phyloP scores from a whole-genome alignment of 2,888 invertebrate genomes.

The Cylindroiulus punctatus region DNA sequence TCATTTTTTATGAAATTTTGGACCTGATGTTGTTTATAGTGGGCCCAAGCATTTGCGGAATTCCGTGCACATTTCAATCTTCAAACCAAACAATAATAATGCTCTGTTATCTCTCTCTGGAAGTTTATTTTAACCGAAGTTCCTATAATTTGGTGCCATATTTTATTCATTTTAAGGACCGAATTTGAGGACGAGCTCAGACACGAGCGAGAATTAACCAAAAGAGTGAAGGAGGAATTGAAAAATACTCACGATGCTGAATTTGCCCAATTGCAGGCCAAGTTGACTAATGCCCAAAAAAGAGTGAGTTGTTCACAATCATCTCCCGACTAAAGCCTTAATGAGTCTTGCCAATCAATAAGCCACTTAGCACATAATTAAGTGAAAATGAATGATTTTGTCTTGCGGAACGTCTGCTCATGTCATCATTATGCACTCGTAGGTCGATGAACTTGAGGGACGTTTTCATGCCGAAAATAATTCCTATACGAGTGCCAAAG shows the following conservation, averaged over 20 bases:
- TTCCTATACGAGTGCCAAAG: conserved; percentile 49
- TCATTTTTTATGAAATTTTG: too few relatives aligned
- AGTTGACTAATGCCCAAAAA: conserved; percentile 42
- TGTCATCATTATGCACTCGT: neutral
- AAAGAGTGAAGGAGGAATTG: conserved; percentile 56
- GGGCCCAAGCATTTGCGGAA: too few relatives aligned
- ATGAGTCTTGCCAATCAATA: neutral
- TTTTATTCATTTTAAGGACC: conserved; percentile 40
- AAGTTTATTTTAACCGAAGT: too few relatives aligned
- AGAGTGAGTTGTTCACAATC: neutral
- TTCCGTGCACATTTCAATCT: too few relatives aligned
- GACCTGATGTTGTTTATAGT: too few relatives aligned
- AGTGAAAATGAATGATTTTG: neutral
- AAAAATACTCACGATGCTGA: conserved; percentile 57
- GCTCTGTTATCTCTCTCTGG: too few relatives aligned
- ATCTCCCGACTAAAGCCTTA: neutral
- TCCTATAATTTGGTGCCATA: neutral
- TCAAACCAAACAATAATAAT: too few relatives aligned
- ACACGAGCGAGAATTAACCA: conserved; percentile 55
- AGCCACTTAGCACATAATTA: neutral
- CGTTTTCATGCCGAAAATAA: neutral
- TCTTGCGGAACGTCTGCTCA: conserved; percentile 20
- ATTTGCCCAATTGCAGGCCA: conserved; percentile 55
- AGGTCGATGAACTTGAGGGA: conserved; percentile 52
- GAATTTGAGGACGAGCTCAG: conserved; percentile 57